Conservation (phyloP, 2,888 invertebrate genomes). For the Ennomos fuscantarius region DNA sequence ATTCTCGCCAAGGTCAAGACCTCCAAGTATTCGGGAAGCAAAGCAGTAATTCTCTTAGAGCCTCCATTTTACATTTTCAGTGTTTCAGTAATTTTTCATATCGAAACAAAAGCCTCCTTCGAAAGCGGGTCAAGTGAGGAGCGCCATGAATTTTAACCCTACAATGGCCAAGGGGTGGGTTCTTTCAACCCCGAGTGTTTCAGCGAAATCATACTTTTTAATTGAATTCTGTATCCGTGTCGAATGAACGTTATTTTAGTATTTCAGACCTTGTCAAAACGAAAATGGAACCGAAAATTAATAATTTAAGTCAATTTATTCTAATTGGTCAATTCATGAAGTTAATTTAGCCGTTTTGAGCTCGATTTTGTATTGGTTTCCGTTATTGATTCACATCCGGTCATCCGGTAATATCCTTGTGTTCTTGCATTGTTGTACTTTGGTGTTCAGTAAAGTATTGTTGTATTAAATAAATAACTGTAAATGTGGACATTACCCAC, state of each 20-base stretch:
- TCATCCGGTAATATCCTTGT: too few relatives aligned
- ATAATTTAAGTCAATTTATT: conserved; percentile 33
- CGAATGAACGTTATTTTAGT: conserved; percentile 41
- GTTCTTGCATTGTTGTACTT: too few relatives aligned
- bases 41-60: conserved; percentile 42
- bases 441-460: too few relatives aligned
- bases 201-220: conserved; percentile 66
- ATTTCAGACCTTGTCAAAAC: conserved; percentile 22
- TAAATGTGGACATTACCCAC: too few relatives aligned
- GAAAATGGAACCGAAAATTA: conserved; percentile 6
- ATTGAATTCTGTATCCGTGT: conserved; percentile 56
- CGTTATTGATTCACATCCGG: conserved; percentile 17
- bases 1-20: conserved; percentile 20
- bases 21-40: conserved; percentile 20
- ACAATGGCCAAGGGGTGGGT: conserved; percentile 42
- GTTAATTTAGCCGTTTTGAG: conserved; percentile 21
- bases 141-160: conserved; percentile 58
- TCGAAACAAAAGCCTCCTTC: conserved; percentile 75
- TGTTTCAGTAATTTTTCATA: conserved; percentile 72
- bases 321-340: conserved; percentile 28
- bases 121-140: conserved; percentile 71
- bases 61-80: conserved; percentile 50
- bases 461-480: too few relatives aligned
- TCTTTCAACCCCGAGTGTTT: conserved; percentile 49
- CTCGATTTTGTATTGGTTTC: conserved; percentile 25